Evolutionary conservation across 2,797 vertebrate genomes (phyloP).

Genomic region (Toxotes lorentzi): DNA sequence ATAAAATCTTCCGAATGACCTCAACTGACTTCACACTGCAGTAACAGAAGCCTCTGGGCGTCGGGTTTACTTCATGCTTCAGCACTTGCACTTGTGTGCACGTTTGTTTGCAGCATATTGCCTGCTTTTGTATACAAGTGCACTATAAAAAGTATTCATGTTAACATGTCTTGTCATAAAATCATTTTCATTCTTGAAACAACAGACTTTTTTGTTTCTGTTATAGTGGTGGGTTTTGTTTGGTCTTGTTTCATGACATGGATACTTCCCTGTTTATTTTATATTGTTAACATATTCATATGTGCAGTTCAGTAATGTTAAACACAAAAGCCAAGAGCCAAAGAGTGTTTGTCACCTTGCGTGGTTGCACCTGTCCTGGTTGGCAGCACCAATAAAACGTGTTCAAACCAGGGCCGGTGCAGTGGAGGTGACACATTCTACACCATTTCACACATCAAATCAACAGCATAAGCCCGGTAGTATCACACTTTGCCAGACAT

Average conservation of each 20-base stretch:
- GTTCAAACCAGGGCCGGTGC: conserved; percentile 25
- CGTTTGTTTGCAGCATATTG: conserved; percentile 19
- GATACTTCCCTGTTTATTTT: neutral
- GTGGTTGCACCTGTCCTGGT: conserved; percentile 29
- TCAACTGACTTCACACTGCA: conserved; percentile 63
- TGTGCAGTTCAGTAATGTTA: neutral
- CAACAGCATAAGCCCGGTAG: conserved; percentile 39
- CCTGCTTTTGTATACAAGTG: neutral
- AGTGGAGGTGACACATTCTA: conserved; percentile 30
- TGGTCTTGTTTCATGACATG: neutral
- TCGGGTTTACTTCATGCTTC: conserved; percentile 14
- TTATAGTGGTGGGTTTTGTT: neutral
- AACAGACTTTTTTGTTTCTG: conserved; percentile 1
- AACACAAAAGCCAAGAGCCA: neutral
- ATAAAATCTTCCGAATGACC: conserved; percentile 71
- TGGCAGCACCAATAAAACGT: conserved; percentile 16
- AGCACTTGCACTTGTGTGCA: conserved; percentile 16
- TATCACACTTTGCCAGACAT: conserved; percentile 44
- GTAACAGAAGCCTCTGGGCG: conserved; percentile 39
- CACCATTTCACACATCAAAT: conserved; percentile 53
- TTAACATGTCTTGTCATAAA: conserved; percentile 18
- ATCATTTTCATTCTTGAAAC: conserved; percentile 15
- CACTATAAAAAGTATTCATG: conserved; percentile 27
- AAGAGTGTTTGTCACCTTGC: conserved; percentile 5
- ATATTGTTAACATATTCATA: neutral